phyloP scores from a whole-genome alignment of 2,888 invertebrate genomes.

The Lasioglossum figueresi region DNA sequence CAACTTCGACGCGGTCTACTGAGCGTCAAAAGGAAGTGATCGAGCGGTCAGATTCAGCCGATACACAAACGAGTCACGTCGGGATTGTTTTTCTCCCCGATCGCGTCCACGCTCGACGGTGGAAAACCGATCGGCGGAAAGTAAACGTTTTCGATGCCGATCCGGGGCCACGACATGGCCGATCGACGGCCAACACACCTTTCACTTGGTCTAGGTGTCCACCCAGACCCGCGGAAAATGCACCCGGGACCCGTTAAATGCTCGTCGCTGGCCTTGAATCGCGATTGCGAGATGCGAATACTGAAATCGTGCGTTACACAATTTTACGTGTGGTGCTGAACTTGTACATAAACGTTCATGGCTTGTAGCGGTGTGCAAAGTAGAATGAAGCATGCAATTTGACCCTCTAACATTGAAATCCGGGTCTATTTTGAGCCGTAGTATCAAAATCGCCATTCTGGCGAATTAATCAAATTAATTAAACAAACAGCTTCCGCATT shows the following conservation, averaged over 20 bases:
- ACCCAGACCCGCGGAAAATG: background rate
- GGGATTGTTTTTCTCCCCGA: constrained; percentile 1
- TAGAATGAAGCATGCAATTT: background rate
- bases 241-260: background rate
- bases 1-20: constrained; percentile 49
- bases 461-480: background rate
- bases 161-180: background rate
- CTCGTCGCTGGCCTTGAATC: background rate
- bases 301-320: background rate
- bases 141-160: constrained; percentile 25
- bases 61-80: constrained; percentile 27
- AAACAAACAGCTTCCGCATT: background rate
- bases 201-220: constrained; percentile 10
- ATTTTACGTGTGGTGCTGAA: background rate
- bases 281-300: background rate
- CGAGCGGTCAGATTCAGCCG: constrained; percentile 37
- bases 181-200: background rate
- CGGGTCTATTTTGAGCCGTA: background rate
- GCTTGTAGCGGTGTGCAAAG: background rate
- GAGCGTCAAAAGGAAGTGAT: constrained; percentile 50
- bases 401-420: background rate
- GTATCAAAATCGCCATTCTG: background rate
- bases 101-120: background rate
- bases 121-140: constrained; percentile 24
- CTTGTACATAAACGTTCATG: background rate